A percentile compares a stretch with the other conserved stretches of the same genome.
Evolutionary conservation across 30 jellyfish, hydroid and myxozoan genomes (phyloP).

Genomic region (Cassiopea xamachana): DNA sequence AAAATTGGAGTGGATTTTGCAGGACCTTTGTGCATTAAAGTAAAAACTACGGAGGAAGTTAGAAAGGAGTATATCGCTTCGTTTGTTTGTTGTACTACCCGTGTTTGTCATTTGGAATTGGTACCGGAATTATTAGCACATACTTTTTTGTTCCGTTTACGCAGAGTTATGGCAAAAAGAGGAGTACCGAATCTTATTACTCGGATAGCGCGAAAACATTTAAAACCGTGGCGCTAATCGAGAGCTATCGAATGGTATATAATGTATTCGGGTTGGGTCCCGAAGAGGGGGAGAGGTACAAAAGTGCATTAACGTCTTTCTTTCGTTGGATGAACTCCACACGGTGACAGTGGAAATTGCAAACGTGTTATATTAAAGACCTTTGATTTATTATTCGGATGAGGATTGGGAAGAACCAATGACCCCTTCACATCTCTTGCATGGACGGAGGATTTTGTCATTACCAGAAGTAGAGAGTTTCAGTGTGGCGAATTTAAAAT

Average conservation of each 20-base stretch:
- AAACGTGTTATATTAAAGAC: background rate
- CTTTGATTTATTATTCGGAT: no score
- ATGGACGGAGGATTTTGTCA: slow-evolving; percentile 7
- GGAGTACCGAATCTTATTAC: slow-evolving; percentile 52
- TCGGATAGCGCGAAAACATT: slow-evolving; percentile 68
- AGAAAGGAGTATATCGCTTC: slow-evolving; percentile 34
- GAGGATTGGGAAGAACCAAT: no score
- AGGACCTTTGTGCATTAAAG: slow-evolving; percentile 1
- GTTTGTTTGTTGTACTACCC: slow-evolving; percentile 62
- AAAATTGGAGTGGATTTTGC: background rate
- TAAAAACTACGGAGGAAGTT: background rate
- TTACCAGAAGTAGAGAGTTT: background rate
- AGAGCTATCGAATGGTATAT: background rate
- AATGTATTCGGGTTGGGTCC: slow-evolving; percentile 54
- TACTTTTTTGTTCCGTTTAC: slow-evolving; percentile 27
- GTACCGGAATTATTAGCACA: slow-evolving; percentile 52
- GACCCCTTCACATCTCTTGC: background rate
- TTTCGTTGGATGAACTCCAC: slow-evolving; percentile 11
- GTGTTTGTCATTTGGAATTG: slow-evolving; percentile 75
- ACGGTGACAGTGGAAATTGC: slow-evolving; percentile 24
- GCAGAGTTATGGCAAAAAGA: slow-evolving; percentile 55
- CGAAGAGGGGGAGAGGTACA: slow-evolving; percentile 2
- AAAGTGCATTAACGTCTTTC: slow-evolving; percentile 12
- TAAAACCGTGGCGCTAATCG: background rate
- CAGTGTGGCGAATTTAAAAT: background rate